A percentile compares a stretch with the other conserved stretches of the same genome.
Conservation (phyloP, 2,888 invertebrate species). For the Deroplatys truncata region DNA sequence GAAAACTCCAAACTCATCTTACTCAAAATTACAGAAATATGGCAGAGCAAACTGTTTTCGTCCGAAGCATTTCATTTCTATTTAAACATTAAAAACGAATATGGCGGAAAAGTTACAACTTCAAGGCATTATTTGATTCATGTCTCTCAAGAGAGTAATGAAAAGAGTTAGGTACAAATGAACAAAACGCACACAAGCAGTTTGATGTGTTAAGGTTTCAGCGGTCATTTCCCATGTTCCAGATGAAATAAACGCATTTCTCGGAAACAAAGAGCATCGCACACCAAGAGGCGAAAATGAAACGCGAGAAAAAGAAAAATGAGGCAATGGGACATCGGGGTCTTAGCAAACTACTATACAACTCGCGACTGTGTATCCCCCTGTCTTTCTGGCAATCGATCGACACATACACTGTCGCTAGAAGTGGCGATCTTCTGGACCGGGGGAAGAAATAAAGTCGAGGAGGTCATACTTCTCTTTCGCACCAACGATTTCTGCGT, state of each 20-base stretch:
- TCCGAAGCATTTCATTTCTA: too few species aligned
- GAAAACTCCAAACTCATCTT: too few species aligned
- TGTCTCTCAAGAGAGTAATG: too few species aligned
- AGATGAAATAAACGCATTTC: neutral
- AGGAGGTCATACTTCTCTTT: neutral
- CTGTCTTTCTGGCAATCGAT: neutral
- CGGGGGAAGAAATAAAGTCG: neutral
- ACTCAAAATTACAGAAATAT: too few species aligned
- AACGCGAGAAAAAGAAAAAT: conserved; percentile 18
- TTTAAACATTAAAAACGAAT: too few species aligned
- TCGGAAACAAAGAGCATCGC: neutral
- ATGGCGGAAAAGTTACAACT: too few species aligned
- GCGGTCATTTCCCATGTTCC: neutral
- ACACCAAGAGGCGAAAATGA: neutral
- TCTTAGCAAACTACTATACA: conserved; percentile 21
- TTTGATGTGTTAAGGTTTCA: too few species aligned
- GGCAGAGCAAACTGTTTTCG: too few species aligned
- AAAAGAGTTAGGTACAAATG: too few species aligned
- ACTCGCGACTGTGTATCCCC: neutral
- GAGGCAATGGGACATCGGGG: conserved; percentile 17
- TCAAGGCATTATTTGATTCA: too few species aligned
- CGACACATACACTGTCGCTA: neutral
- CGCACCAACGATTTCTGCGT: neutral
- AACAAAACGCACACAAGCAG: too few species aligned
- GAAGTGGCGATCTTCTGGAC: conserved; percentile 22